Conservation (phyloP, 2,113 vertebrate species). For the Rostratula benghalensis region DNA sequence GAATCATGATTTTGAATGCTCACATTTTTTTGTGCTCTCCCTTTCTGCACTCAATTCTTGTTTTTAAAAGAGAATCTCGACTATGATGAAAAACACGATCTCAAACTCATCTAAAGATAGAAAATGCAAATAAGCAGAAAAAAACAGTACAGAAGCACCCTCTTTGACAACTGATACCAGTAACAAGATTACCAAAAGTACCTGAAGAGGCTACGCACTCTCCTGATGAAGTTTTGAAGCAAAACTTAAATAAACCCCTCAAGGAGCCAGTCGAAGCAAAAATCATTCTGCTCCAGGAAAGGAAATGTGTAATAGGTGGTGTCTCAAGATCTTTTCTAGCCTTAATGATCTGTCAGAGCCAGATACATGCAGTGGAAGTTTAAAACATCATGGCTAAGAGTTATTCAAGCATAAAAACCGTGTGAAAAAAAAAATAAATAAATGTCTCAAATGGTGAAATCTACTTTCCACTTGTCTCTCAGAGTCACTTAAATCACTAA, state of each 20-base stretch:
- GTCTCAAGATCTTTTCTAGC: neutral
- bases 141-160: neutral
- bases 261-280: neutral
- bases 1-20: neutral
- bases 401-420: neutral
- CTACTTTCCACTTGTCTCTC: neutral
- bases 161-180: conserved; percentile 1
- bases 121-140: conserved; percentile 47
- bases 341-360: neutral
- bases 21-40: neutral
- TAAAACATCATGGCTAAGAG: neutral
- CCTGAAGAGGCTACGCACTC: neutral
- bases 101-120: conserved; percentile 22
- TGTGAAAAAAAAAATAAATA: neutral
- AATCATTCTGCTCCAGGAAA: neutral
- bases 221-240: neutral
- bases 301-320: neutral
- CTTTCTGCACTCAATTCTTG: neutral
- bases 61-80: neutral
- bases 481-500: neutral
- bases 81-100: conserved; percentile 4
- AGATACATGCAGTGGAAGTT: neutral
- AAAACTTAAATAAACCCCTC: neutral
- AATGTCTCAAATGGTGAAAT: neutral
- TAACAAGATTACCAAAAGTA: neutral